Evolutionary conservation across 2,113 vertebrate genomes (phyloP), one percentile per base, ranked within the genome.

Genomic region (Microcebus lehilahytsara): DNA sequence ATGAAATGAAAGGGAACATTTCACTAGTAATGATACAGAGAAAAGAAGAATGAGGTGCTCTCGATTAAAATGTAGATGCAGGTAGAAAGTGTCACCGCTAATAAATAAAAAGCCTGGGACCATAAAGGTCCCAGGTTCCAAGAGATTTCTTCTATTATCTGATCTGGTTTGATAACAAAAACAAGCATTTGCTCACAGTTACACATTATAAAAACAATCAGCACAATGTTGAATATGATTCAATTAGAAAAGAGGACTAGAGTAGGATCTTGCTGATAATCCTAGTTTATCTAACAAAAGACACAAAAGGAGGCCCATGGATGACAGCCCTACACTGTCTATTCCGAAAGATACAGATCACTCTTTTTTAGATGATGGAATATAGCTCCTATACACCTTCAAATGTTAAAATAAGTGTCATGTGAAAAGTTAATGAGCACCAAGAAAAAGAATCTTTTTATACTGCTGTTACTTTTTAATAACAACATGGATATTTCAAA

Each of bases 401-500:
- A 60, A 67, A 81, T 34, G 25, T 37, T 27, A 62, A 62, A 64
- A 42, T 17, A 5, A 60, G 14, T 62, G 60, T 51, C 51, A n/a
- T n/a, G 34, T 40, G 77, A 90, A 97, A 64, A 67, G 40, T 85
- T 96, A 95, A 93, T 37, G 58, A 5, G 0, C 0, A 56, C 11
- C 66, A 89, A 77, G 37, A 95, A 89, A 96, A 96, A 0, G 0
- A 91, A 87, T 77, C 72, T 11, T 51, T 66, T 81, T 40, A 89
- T 32, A 49, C 17, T 12, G 51, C 42, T 13, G 19, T 75, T 81
- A 96, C 71, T 37, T 85, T 84, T 95, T 78, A 96, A 80, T n/a
- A 96, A 86, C 25, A 94, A 72, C 25, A 58, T 19, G 17, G 34
- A 74, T 51, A 87, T 88, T 93, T 92, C 78, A 69, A 91, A 64